These are phyloP conservation scores for Pseudotriccus pelzelni DNA, from an alignment of 2,797 vertebrate species.

Conservation along the genomic window DNA sequence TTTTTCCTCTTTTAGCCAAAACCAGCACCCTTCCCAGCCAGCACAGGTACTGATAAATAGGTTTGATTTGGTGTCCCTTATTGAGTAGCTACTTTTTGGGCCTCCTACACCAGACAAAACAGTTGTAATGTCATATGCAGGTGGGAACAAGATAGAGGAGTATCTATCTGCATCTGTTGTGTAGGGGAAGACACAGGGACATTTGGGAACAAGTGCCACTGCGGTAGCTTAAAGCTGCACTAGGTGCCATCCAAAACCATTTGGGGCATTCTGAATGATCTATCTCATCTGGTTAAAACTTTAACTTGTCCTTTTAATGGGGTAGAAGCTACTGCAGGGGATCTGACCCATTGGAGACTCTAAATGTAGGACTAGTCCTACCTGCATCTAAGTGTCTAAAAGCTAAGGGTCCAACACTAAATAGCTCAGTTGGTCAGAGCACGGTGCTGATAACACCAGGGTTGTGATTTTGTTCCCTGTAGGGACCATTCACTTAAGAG, in stretches of 20 bases:
- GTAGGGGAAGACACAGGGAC: background rate
- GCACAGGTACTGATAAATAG: background rate
- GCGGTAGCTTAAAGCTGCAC: background rate
- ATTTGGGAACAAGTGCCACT: background rate
- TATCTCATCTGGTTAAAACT: background rate
- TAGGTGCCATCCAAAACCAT: background rate
- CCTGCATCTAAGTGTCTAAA: background rate
- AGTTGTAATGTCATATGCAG: background rate
- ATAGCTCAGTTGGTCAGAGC: background rate
- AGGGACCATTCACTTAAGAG: background rate
- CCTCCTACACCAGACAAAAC: background rate
- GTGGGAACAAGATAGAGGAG: background rate
- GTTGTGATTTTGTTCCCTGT: background rate
- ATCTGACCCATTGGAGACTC: background rate
- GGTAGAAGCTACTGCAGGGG: background rate
- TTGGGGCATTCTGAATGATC: background rate
- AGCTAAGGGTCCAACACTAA: background rate
- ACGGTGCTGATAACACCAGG: background rate
- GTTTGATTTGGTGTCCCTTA: background rate
- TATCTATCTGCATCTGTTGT: background rate
- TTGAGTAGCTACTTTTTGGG: background rate
- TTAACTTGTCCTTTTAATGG: background rate
- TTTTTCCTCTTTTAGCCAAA: conserved; percentile 5
- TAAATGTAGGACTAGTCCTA: background rate
- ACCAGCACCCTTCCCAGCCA: background rate